Percentiles rank a stretch among this genome's conserved stretches.
These are phyloP conservation scores for Diadumene lineata DNA, from an alignment of 92 coral and sea anemone species.

Conservation along the genomic window DNA sequence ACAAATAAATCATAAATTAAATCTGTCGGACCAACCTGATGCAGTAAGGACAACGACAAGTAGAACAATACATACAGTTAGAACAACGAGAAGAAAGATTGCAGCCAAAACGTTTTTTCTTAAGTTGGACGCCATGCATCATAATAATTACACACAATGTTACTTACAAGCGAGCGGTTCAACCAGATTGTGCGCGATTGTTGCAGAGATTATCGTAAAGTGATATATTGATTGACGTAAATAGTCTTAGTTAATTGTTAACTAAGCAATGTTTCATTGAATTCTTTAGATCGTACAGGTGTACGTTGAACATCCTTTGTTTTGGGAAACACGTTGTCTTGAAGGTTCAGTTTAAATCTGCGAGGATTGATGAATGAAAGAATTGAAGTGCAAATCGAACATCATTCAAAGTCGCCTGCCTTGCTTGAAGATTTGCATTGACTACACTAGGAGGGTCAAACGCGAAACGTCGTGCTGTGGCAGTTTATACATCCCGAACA, in stretches of 20 bases:
- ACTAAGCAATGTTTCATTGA: not conserved
- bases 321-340: not conserved
- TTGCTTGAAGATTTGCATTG: too few relatives aligned
- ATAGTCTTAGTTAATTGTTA: not conserved
- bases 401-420: too few relatives aligned
- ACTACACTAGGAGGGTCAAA: too few relatives aligned
- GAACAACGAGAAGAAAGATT: constrained; percentile 20
- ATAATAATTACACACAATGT: too few relatives aligned
- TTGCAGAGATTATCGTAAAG: too few relatives aligned
- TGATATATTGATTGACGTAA: not conserved
- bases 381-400: too few relatives aligned
- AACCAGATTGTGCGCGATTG: too few relatives aligned
- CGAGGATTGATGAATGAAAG: not conserved
- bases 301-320: not conserved
- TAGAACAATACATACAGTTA: constrained; percentile 16
- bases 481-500: too few relatives aligned
- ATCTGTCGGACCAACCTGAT: too few relatives aligned
- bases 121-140: constrained; percentile 27
- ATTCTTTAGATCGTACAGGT: not conserved
- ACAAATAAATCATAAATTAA: too few relatives aligned
- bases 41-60: constrained; percentile 19
- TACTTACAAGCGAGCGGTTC: too few relatives aligned
- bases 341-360: not conserved
- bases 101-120: constrained; percentile 15
- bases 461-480: too few relatives aligned